phyloP scores from a whole-genome alignment of 2,888 invertebrate species.

The Drosophila yooni region DNA sequence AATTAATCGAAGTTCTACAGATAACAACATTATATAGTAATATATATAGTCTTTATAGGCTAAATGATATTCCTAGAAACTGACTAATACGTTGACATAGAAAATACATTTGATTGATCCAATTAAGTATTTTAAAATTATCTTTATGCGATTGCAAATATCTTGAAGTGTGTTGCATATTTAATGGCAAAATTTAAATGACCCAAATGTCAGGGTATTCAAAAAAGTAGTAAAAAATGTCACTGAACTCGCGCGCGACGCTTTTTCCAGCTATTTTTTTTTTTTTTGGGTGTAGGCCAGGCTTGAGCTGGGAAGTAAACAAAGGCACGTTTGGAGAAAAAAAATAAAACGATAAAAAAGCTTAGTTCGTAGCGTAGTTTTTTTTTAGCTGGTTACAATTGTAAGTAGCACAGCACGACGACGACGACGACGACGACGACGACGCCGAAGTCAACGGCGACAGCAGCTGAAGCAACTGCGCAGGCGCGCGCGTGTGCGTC shows the following conservation, averaged over 20 bases:
- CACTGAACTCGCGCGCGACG: constrained; percentile 71
- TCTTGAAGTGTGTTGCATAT: background rate
- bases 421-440: constrained; percentile 13
- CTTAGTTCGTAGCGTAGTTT: constrained; percentile 34
- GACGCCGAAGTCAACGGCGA: constrained; percentile 22
- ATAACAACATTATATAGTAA: background rate
- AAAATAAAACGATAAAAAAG: constrained; percentile 40
- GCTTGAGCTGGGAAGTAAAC: constrained; percentile 63
- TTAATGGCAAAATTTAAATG: background rate
- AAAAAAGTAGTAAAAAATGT: constrained; percentile 60
- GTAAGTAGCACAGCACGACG: constrained; percentile 74
- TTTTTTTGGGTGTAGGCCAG: constrained; percentile 76
- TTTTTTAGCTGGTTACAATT: constrained; percentile 74
- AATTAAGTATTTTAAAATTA: background rate
- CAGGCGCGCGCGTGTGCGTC: constrained; percentile 80
- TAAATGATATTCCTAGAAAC: background rate
- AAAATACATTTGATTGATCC: background rate
- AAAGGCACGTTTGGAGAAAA: constrained; percentile 69
- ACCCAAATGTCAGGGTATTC: constrained; percentile 18
- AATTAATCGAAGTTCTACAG: background rate
- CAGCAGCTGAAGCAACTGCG: constrained; percentile 58
- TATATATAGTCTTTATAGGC: background rate
- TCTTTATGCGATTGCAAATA: background rate
- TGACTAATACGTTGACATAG: background rate
- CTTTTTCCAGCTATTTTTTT: constrained; percentile 49